A percentile compares a stretch with the other conserved stretches of the same genome.
Conservation (phyloP, 2,797 vertebrate species). For the Anisognathus igniventris region DNA sequence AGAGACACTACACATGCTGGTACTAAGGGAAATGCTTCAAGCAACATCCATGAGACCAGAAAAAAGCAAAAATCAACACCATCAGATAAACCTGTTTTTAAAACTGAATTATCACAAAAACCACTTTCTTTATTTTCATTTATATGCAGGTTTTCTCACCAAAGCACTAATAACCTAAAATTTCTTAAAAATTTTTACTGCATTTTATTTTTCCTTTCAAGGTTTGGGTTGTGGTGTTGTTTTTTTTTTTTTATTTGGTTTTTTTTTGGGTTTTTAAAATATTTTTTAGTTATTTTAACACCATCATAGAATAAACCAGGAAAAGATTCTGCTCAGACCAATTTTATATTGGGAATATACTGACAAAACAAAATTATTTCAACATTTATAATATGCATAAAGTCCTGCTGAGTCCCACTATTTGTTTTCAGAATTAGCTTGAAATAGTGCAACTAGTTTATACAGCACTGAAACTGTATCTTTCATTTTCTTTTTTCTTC, state of each 20-base stretch:
- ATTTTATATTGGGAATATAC: neutral
- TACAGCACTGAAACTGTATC: neutral
- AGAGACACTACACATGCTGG: neutral
- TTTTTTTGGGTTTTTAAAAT: fast-evolving
- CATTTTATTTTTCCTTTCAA: neutral
- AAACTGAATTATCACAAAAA: neutral
- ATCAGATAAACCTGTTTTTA: neutral
- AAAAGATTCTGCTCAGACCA: neutral
- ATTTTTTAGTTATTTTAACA: neutral
- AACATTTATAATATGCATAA: neutral
- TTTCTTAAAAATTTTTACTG: neutral
- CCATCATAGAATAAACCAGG: neutral
- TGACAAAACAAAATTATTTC: neutral
- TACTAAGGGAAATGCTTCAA: neutral
- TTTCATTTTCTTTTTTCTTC: constrained; percentile 32
- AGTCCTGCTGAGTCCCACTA: neutral
- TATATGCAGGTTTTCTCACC: neutral
- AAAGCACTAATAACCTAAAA: neutral
- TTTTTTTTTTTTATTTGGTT: neutral
- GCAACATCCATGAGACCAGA: neutral
- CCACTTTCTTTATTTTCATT: neutral
- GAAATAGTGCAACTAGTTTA: neutral
- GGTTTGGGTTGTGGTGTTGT: neutral
- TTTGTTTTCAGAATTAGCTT: constrained; percentile 12
- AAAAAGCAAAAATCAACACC: neutral